phyloP scores from a whole-genome alignment of 2,797 vertebrate species.

The Sphenopsis melanotis region DNA sequence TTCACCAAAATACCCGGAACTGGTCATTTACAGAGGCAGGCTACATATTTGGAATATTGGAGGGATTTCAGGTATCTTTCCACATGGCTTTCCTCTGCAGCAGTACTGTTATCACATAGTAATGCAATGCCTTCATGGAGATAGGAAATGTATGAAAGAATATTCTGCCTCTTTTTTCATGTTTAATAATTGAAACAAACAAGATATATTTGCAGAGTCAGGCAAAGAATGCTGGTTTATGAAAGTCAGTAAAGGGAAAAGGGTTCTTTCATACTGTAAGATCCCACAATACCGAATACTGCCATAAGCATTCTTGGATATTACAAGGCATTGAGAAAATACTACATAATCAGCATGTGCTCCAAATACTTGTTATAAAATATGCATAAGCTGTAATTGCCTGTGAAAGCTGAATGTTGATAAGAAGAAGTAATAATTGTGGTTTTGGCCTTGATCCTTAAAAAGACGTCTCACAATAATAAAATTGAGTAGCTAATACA shows the following conservation, averaged over 20 bases:
- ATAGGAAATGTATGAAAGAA: background rate
- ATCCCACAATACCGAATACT: background rate
- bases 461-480: background rate
- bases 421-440: slow-evolving; percentile 55
- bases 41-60: background rate
- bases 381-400: slow-evolving; percentile 67
- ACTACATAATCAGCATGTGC: slow-evolving; percentile 25
- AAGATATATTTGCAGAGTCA: background rate
- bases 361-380: slow-evolving; percentile 62
- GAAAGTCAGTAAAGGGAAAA: background rate
- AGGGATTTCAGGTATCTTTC: background rate
- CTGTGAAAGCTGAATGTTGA: slow-evolving; percentile 45
- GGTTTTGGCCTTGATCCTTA: slow-evolving; percentile 39
- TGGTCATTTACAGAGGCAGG: background rate
- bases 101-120: background rate
- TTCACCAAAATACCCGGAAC: background rate
- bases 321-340: slow-evolving; percentile 10
- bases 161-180: background rate
- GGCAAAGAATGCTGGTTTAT: background rate
- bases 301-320: slow-evolving; percentile 30
- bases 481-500: slow-evolving; percentile 6
- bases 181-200: slow-evolving; percentile 4
- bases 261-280: background rate
- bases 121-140: background rate
- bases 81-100: background rate